Base-by-base conservation (phyloP, 2,888 invertebrate genomes). In the Ichneumoninae sp. region DNA sequence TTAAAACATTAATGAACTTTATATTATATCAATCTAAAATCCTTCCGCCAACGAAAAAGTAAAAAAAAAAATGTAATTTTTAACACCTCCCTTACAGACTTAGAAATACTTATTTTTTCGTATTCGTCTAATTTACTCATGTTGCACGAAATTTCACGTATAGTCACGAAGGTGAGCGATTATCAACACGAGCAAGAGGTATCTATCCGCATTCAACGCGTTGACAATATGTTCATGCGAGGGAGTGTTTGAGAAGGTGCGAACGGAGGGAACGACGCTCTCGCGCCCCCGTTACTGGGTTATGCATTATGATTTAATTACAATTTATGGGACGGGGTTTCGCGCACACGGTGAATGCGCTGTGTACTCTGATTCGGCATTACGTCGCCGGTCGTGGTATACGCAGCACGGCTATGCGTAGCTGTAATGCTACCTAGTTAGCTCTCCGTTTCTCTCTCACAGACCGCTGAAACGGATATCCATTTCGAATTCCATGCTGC, bases 241-340 rank as follows among this genome's bases (percentile, higher is more conserved):
- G 69, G 83, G 83, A 84, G 69, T 79, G 80, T 87, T 87, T 68
- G 84, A 80, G 83, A 80, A 83, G 80, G 84, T 79, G 78, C 54
- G 65, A 66, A 72, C 69, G 36, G 50, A 66, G 68, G 71, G 76
- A 72, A 66, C 30, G 78, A 70, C 66, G 81, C 70, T 75, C 60
- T 62, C 75, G 50, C 69, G 52, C 74, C 68, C 72, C 69, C 71
- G 26, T 62, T 80, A 71, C 83, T 66, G 71, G 76, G 85, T 86
- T 85, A 74, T 87, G 88, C 89, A 90, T 90, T 89, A 89, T 89
- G 87, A 89, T 90, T 89, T 90, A 90, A 90, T 90, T 90, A 90
- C 88, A 89, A 90, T 90, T 91, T 91, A 90, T 91, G 90, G 89
- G 89, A 89, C 89, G 84, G 86, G 87, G 86, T 88, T 88, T 89